Conservation (phyloP, 2,888 invertebrate species). For the Acheta domesticus region DNA sequence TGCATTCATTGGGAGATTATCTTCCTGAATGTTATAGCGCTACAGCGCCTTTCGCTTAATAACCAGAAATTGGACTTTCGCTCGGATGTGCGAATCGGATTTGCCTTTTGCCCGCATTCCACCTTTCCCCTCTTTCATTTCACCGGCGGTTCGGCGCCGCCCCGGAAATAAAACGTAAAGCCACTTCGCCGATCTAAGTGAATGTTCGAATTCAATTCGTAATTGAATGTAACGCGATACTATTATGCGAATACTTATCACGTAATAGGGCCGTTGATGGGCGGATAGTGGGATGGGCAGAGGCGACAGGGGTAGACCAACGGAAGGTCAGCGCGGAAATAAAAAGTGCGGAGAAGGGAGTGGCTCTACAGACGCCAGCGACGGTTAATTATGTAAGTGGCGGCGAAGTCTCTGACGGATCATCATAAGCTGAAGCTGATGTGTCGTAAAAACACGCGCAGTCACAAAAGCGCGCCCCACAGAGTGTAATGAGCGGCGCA, state of each 20-base stretch:
- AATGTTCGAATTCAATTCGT: constrained; percentile 10
- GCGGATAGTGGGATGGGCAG: not conserved
- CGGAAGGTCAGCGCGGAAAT: not conserved
- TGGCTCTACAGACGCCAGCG: not conserved
- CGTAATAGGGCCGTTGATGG: not conserved
- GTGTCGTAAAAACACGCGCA: no score
- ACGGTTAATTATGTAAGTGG: not conserved
- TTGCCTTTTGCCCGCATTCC: not conserved
- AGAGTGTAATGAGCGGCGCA: no score
- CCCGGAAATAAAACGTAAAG: not conserved
- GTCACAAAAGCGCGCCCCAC: not conserved
- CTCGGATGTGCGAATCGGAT: not conserved
- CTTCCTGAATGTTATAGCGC: no score
- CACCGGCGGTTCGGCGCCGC: not conserved
- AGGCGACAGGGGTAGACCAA: not conserved
- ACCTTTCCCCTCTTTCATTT: constrained; percentile 4
- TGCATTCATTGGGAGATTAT: no score
- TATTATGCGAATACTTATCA: not conserved
- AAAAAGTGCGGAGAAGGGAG: not conserved
- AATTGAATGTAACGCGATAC: not conserved
- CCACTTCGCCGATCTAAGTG: not conserved
- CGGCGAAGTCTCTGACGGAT: not conserved
- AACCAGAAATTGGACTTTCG: not conserved
- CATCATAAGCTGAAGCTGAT: not conserved
- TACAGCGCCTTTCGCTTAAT: not conserved